phyloP scores from a whole-genome alignment of 2,797 vertebrate genomes.

The Dipus sagitta region DNA sequence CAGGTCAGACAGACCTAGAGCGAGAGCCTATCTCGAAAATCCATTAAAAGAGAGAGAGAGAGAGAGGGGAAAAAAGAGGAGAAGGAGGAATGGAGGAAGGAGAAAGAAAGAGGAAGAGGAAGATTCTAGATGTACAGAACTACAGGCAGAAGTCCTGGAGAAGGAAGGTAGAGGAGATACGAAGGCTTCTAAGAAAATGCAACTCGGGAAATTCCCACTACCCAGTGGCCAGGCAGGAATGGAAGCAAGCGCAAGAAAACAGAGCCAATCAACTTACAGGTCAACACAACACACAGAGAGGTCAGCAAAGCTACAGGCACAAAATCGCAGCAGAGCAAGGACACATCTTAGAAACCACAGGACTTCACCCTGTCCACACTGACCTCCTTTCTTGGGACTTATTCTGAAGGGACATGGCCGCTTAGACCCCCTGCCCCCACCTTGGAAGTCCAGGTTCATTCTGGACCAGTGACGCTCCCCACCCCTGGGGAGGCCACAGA shows the following conservation, averaged over 20 bases:
- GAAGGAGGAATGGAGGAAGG: background rate
- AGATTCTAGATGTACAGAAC: background rate
- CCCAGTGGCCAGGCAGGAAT: background rate
- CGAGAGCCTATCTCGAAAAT: no score
- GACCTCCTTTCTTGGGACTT: no score
- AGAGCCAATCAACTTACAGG: background rate
- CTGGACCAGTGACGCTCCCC: background rate
- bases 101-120: background rate
- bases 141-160: accelerated
- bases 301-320: background rate
- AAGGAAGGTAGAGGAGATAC: background rate
- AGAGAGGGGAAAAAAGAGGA: no score
- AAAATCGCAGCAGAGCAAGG: background rate
- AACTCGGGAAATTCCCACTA: background rate
- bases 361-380: background rate
- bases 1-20: no score
- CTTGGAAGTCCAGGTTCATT: background rate
- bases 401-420: background rate
- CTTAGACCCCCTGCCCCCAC: background rate
- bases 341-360: background rate
- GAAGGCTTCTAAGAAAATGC: background rate
- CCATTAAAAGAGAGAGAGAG: no score
- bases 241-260: background rate
- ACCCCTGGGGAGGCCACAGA: no score
- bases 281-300: background rate